Percentiles rank a stretch among this genome's conserved stretches.
Evolutionary conservation across 1,140 invertebrate species (phyloP).

Genomic region (Himalopsyche phryganea): DNA sequence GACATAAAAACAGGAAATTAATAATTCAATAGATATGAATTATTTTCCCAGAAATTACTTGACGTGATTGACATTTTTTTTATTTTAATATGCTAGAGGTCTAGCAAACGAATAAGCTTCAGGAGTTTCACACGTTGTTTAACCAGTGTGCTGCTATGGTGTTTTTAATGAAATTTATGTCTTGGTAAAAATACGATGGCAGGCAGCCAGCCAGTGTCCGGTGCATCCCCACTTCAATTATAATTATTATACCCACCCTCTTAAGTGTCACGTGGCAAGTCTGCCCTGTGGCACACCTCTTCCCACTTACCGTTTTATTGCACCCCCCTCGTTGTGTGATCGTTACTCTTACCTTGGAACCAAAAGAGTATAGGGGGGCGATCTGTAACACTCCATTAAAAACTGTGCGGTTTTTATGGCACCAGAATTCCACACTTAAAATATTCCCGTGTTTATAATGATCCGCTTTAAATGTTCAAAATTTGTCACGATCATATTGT

Average conservation of each 20-base stretch:
- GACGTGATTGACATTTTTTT: no score
- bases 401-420: background rate
- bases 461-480: background rate
- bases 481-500: background rate
- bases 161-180: constrained; percentile 19
- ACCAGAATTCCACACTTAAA: background rate
- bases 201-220: constrained; percentile 13
- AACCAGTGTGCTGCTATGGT: no score
- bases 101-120: no score
- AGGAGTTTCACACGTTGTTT: no score
- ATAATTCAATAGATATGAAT: no score
- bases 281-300: background rate
- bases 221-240: constrained; percentile 23
- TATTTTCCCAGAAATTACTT: no score
- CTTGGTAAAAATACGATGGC: constrained; percentile 10
- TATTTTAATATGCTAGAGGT: no score
- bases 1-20: no score
- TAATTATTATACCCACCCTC: constrained; percentile 13
- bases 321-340: background rate
- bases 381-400: constrained; percentile 1
- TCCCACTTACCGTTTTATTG: background rate
- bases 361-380: background rate
- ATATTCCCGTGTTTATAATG: background rate
- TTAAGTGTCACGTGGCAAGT: background rate
- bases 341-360: background rate